A percentile compares a stretch with the other conserved stretches of the same genome.
These are phyloP conservation scores for Adelges cooleyi DNA, from an alignment of 1,140 invertebrate species.

Conservation along the genomic window DNA sequence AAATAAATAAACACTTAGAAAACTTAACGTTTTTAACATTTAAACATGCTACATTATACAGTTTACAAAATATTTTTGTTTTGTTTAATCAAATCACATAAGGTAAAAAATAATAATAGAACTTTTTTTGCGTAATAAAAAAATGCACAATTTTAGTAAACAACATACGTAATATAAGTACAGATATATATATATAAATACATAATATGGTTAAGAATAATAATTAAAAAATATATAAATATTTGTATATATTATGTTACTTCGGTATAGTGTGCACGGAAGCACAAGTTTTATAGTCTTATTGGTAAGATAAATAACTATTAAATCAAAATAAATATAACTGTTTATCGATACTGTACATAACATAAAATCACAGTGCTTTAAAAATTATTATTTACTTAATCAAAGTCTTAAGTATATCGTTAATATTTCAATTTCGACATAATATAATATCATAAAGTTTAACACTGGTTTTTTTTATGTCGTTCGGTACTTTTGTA, in stretches of 20 bases:
- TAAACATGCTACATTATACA: neutral
- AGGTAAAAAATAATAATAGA: neutral
- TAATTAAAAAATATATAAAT: neutral
- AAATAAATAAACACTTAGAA: slow-evolving; percentile 29
- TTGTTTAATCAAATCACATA: neutral
- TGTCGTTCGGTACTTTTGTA: slow-evolving; percentile 7
- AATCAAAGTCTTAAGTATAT: neutral
- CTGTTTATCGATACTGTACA: neutral
- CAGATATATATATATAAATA: neutral
- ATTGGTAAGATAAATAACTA: slow-evolving; percentile 3
- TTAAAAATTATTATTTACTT: slow-evolving; percentile 2
- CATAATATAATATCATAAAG: neutral
- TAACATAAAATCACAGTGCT: slow-evolving; percentile 19
- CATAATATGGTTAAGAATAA: neutral
- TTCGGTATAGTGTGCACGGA: neutral
- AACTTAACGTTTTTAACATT: slow-evolving; percentile 23
- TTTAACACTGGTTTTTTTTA: neutral
- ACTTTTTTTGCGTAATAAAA: neutral
- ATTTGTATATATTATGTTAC: neutral
- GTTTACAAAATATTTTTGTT: slow-evolving; percentile 1
- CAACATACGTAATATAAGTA: neutral
- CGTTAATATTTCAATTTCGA: neutral
- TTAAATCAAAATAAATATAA: neutral
- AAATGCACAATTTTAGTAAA: neutral
- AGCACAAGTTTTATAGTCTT: neutral